Conservation (phyloP, 2,797 vertebrate genomes). For the Pitangus sulphuratus region DNA sequence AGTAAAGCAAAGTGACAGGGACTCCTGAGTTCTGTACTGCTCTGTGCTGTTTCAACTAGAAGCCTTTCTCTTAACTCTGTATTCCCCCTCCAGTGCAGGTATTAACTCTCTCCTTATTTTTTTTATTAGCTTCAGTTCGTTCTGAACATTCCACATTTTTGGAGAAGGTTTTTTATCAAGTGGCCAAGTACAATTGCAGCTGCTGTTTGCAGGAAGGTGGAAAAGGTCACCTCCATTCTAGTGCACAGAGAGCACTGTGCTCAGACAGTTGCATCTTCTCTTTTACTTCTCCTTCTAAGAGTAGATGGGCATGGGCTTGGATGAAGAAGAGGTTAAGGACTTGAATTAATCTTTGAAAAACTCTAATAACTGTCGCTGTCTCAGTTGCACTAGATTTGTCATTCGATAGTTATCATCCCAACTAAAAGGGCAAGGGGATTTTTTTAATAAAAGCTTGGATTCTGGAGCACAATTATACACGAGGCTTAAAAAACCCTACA, state of each 20-base stretch:
- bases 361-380: neutral
- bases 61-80: neutral
- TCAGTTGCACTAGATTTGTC: neutral
- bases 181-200: slow-evolving; percentile 26
- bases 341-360: neutral
- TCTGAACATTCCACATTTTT: slow-evolving; percentile 1
- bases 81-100: neutral
- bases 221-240: neutral
- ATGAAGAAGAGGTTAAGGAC: neutral
- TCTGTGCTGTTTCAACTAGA: neutral
- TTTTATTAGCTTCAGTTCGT: neutral
- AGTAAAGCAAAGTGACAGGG: neutral
- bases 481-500: neutral
- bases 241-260: fast-evolving
- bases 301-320: neutral
- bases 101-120: neutral
- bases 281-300: neutral
- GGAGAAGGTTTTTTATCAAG: neutral
- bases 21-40: neutral
- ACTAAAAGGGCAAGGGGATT: neutral
- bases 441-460: slow-evolving; percentile 46
- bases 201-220: slow-evolving; percentile 24
- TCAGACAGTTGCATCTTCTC: neutral
- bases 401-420: neutral
- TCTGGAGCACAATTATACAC: neutral